Conservation (phyloP, 2,888 invertebrate species). For the Parnassius apollo region DNA sequence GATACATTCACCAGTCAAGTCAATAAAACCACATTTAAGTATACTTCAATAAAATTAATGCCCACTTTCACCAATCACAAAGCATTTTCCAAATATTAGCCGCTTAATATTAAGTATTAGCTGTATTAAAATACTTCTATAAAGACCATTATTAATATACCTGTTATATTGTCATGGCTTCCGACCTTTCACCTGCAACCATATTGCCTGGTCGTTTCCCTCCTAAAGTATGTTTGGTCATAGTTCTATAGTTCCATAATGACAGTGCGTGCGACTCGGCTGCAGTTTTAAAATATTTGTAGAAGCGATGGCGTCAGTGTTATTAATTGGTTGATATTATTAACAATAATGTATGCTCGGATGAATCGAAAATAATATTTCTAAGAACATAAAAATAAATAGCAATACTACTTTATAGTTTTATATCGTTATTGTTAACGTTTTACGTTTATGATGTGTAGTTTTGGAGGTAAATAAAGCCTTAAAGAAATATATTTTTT, state of each 20-base stretch:
- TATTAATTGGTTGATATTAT: conserved; percentile 14
- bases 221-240: conserved; percentile 13
- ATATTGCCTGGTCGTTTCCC: conserved; percentile 21
- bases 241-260: conserved; percentile 6
- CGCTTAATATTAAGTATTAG: conserved; percentile 23
- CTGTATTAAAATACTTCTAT: conserved; percentile 23
- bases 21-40: conserved; percentile 21
- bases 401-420: too few relatives aligned
- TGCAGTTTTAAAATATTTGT: conserved; percentile 16
- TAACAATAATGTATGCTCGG: background rate
- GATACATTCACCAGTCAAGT: conserved; percentile 4
- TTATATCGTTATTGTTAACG: too few relatives aligned
- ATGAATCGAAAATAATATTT: background rate
- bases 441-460: too few relatives aligned
- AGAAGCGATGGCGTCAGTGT: conserved; percentile 6
- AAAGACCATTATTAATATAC: conserved; percentile 26
- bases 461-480: too few relatives aligned
- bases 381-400: too few relatives aligned
- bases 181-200: conserved; percentile 24
- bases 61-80: conserved; percentile 23
- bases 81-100: conserved; percentile 23
- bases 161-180: conserved; percentile 25
- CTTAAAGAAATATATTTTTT: too few relatives aligned
- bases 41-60: conserved; percentile 15
- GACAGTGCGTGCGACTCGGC: conserved; percentile 23